A percentile compares a stretch with the other conserved stretches of the same genome.
Evolutionary conservation across 2,113 vertebrate species (phyloP).

Genomic region (Laterallus jamaicensis): DNA sequence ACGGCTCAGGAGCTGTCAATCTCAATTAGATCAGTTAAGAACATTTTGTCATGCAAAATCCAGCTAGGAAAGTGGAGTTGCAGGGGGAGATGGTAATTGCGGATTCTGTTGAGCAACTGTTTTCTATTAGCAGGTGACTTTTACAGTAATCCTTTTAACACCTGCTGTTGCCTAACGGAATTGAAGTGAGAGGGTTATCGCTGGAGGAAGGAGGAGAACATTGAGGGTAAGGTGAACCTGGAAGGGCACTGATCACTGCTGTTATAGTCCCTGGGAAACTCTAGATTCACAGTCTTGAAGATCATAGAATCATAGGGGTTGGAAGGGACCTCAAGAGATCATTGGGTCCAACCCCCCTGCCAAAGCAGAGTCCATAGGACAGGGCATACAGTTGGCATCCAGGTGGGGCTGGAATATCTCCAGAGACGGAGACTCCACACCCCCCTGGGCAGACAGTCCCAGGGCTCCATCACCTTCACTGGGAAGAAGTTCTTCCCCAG

Average conservation of each 20-base stretch:
- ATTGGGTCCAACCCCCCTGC: no score
- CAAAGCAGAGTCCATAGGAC: no score
- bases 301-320: no score
- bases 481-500: no score
- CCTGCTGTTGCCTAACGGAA: not conserved
- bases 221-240: not conserved
- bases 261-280: not conserved
- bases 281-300: no score
- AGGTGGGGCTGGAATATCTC: no score
- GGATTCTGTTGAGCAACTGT: slow-evolving; percentile 11
- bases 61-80: slow-evolving; percentile 6
- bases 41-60: slow-evolving; percentile 38
- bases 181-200: not conserved
- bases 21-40: slow-evolving; percentile 48
- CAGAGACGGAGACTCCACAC: no score
- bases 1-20: slow-evolving; percentile 39
- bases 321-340: no score
- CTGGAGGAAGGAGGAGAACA: not conserved
- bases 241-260: rapidly evolving
- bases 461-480: no score
- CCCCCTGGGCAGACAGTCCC: no score
- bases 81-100: slow-evolving; percentile 24
- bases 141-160: not conserved
- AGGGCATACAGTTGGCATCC: no score
- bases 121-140: not conserved